These are phyloP conservation scores for Megaceryle alcyon DNA, from an alignment of 2,797 vertebrate species.

Conservation along the genomic window DNA sequence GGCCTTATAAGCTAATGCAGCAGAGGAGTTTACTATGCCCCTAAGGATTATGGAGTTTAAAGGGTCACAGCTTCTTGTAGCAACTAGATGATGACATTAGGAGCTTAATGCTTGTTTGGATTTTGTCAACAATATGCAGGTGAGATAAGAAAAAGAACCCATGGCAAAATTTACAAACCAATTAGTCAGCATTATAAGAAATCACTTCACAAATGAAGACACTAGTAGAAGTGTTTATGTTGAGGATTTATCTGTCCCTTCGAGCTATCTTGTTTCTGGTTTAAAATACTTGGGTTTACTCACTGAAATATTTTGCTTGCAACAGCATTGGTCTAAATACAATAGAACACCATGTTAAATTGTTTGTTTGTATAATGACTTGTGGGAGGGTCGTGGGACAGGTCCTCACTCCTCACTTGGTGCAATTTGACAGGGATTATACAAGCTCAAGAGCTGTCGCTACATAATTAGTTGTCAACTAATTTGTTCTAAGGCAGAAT, in stretches of 20 bases:
- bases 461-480: conserved; percentile 17
- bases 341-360: background rate
- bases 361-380: conserved; percentile 38
- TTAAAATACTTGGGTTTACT: conserved; percentile 5
- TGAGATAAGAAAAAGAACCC: background rate
- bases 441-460: background rate
- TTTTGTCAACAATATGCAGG: background rate
- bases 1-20: background rate
- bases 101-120: background rate
- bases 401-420: background rate
- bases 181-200: background rate
- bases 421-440: conserved; percentile 30
- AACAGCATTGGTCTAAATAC: background rate
- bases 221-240: background rate
- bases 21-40: background rate
- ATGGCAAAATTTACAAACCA: background rate
- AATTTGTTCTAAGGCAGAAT: background rate
- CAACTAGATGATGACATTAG: background rate
- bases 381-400: background rate
- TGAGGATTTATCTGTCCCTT: background rate
- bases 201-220: background rate
- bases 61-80: conserved; percentile 9
- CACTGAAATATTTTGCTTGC: background rate
- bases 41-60: background rate
- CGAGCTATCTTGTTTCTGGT: background rate